Evolutionary conservation across 2,113 vertebrate species (phyloP).

Genomic region (Nothocercus nigrocapillus): DNA sequence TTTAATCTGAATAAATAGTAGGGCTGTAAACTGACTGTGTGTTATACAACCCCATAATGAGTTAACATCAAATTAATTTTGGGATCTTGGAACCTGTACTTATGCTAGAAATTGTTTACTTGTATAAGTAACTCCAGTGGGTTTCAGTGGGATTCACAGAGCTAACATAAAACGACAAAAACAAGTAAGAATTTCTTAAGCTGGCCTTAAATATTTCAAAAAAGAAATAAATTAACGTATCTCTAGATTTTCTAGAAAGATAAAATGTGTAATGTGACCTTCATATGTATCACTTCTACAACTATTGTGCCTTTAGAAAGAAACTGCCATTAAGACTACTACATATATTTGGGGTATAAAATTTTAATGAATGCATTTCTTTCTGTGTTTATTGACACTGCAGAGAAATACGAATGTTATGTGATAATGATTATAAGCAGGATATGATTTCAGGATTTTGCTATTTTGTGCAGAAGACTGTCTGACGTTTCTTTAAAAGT

Average conservation of each 20-base stretch:
- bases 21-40: neutral
- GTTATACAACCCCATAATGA: neutral
- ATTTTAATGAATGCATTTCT: neutral
- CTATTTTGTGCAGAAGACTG: neutral
- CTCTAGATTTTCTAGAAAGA: neutral
- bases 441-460: neutral
- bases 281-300: neutral
- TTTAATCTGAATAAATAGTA: constrained; percentile 18
- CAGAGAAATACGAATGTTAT: neutral
- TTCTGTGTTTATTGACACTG: neutral
- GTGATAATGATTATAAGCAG: accelerated
- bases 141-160: neutral
- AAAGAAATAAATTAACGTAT: neutral
- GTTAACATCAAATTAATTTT: neutral
- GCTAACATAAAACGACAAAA: neutral
- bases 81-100: neutral
- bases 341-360: neutral
- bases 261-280: neutral
- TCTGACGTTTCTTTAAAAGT: neutral
- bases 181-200: neutral
- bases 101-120: neutral
- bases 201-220: neutral
- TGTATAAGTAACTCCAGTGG: neutral
- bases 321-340: neutral
- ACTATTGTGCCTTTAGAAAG: neutral